These are phyloP conservation scores for Melieria picta DNA, from an alignment of 2,888 invertebrate species.

Conservation along the genomic window DNA sequence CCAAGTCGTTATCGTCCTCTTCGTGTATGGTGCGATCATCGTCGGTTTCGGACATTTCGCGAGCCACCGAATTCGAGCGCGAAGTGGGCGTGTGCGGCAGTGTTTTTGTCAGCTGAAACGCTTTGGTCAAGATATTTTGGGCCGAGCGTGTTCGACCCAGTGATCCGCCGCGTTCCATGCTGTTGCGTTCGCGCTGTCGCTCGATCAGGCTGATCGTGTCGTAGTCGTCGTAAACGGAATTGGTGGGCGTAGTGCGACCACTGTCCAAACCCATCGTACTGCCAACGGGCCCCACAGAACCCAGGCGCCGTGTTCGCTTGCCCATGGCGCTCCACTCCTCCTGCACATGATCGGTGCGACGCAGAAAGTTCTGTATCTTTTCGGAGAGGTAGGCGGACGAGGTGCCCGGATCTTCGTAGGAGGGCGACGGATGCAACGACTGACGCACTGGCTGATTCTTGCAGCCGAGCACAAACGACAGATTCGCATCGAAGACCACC, in stretches of 20 bases:
- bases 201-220: conserved; percentile 65
- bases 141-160: conserved; percentile 77
- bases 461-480: conserved; percentile 81
- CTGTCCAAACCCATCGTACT: conserved; percentile 42
- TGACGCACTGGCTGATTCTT: conserved; percentile 77
- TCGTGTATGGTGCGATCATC: conserved; percentile 75
- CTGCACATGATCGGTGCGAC: conserved; percentile 87
- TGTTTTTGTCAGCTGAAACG: conserved; percentile 74
- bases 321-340: conserved; percentile 85
- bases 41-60: conserved; percentile 54
- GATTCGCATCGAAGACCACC: conserved; percentile 83
- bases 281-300: conserved; percentile 24
- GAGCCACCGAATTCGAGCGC: conserved; percentile 58
- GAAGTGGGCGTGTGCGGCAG: conserved; percentile 65
- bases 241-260: conserved; percentile 55
- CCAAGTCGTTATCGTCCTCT: conserved; percentile 71
- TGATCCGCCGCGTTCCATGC: conserved; percentile 61
- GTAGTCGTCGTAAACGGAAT: conserved; percentile 54
- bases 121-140: conserved; percentile 85
- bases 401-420: conserved; percentile 79
- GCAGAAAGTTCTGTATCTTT: conserved; percentile 83
- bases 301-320: conserved; percentile 65
- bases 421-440: conserved; percentile 77
- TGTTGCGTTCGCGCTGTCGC: conserved; percentile 61
- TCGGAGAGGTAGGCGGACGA: conserved; percentile 79